Base-by-base conservation (phyloP, 2,888 invertebrate species). In the Scrobipalpa costella region DNA sequence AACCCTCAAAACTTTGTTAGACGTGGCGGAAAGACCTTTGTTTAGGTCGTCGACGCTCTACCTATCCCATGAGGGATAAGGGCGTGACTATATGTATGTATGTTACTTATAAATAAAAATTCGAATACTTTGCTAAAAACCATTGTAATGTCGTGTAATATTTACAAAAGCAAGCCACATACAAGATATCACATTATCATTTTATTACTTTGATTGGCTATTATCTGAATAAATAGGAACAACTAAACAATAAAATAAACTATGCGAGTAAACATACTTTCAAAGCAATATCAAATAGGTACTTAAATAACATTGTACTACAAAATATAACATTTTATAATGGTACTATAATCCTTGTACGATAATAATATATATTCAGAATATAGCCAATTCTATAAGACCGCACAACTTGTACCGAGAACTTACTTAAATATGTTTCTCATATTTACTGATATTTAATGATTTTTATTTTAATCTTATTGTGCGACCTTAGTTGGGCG, bases 81-180 rank as follows among this genome's bases (percentile, higher is more conserved):
- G n/a, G n/a, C n/a, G n/a, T n/a, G n/a, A n/a, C n/a, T n/a, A n/a
- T n/a, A n/a, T n/a, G n/a, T n/a, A n/a, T n/a, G n/a, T n/a, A n/a
- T n/a, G n/a, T n/a, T n/a, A n/a, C 27, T 27, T 27, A 27, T 2
- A 27, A 27, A 27, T 27, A 3, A 27, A 27, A 27, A 27, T 27
- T 27, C 2, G 27, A 27, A 27, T 27, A 27, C 5, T 27, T 27
- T 27, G 27, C 27, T 27, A 27, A 27, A 27, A 27, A 27, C 27
- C 27, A 27, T 27, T 27, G 27, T 27, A n/a, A 44, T n/a, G 17
- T 17, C 17, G 5, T 17, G 17, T 49, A 17, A 63, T 77, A 77
- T 79, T 73, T 78, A 78, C 77, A 78, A 74, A 75, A 78, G 74
- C 76, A 69, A 70, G 71, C 63, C 58, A 66, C 66, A 62, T 61